These are phyloP conservation scores for Penelope pileata DNA, from an alignment of 2,113 vertebrate species.

Conservation along the genomic window DNA sequence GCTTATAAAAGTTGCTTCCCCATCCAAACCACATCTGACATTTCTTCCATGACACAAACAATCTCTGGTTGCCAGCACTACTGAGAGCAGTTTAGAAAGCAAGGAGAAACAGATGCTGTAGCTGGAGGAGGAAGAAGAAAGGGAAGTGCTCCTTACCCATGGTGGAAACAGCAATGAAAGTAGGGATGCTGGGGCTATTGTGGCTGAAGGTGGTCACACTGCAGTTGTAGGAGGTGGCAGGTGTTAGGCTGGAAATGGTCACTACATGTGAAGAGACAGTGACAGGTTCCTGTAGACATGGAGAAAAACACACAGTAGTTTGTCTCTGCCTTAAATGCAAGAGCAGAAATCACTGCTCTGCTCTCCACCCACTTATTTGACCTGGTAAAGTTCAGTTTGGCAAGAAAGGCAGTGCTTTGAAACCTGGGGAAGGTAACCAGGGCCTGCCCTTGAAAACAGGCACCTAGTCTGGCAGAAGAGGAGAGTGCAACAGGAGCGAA, in stretches of 20 bases:
- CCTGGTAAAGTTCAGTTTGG: not conserved
- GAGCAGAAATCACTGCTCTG: not conserved
- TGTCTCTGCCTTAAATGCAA: accelerated
- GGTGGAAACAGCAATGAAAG: conserved; percentile 87
- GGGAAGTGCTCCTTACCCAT: conserved; percentile 76
- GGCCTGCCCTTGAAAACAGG: not conserved
- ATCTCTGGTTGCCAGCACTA: not conserved
- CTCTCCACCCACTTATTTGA: accelerated
- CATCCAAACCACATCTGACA: not conserved
- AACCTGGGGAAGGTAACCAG: not conserved
- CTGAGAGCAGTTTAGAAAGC: not conserved
- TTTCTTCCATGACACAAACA: not conserved
- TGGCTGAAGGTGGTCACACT: conserved; percentile 92
- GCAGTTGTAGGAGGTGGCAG: conserved; percentile 92
- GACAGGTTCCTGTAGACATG: conserved; percentile 79
- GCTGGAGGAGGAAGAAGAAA: not conserved
- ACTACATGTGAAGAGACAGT: conserved; percentile 83
- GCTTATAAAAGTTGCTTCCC: not conserved
- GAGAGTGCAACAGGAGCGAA: not conserved
- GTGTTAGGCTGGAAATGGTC: conserved; percentile 85
- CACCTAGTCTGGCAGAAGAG: not conserved
- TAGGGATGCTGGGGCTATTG: conserved; percentile 84
- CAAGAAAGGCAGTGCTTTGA: not conserved
- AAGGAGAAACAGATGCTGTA: not conserved
- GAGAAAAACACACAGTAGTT: not conserved